Conservation (phyloP, 2,113 vertebrate species). For the Stigmatopora argus region DNA sequence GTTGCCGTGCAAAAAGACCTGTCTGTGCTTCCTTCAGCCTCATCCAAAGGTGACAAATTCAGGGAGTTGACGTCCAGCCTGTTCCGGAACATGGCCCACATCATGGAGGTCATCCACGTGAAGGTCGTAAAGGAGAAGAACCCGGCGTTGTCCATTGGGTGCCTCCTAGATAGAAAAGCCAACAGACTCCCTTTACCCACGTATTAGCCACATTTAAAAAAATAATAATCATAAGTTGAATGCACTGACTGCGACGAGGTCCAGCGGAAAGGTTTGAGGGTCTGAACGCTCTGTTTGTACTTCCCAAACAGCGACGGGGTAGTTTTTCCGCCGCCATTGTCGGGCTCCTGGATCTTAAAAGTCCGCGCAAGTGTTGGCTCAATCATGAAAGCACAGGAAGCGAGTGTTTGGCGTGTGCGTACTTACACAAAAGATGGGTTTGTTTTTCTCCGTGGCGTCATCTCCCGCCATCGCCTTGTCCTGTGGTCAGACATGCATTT, state of each 20-base stretch:
- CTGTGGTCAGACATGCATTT: not conserved
- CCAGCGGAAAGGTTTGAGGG: conserved; percentile 46
- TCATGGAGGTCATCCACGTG: conserved; percentile 72
- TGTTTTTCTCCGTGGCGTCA: conserved; percentile 16
- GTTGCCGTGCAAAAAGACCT: no score
- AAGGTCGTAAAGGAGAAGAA: conserved; percentile 71
- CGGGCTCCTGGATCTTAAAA: conserved; percentile 1
- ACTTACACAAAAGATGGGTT: conserved; percentile 42
- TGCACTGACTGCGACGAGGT: conserved; percentile 42
- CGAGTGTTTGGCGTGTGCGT: not conserved
- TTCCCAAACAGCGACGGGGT: conserved; percentile 46
- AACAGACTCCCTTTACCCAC: not conserved
- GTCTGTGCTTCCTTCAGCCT: conserved; percentile 56
- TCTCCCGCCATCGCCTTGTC: conserved; percentile 32
- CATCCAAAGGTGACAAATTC: conserved; percentile 62
- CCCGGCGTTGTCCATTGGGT: conserved; percentile 71
- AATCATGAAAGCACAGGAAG: conserved; percentile 8
- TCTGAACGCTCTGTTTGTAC: conserved; percentile 68
- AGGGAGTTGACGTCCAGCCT: conserved; percentile 55
- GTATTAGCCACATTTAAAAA: not conserved
- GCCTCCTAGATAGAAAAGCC: conserved; percentile 43
- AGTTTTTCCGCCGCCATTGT: conserved; percentile 14
- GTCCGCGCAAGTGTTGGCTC: not conserved
- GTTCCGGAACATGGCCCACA: conserved; percentile 66
- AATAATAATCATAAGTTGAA: not conserved